Percentiles rank a stretch among this genome's conserved stretches.
phyloP scores from a whole-genome alignment of 1,140 invertebrate species.

The Triops longicaudatus region DNA sequence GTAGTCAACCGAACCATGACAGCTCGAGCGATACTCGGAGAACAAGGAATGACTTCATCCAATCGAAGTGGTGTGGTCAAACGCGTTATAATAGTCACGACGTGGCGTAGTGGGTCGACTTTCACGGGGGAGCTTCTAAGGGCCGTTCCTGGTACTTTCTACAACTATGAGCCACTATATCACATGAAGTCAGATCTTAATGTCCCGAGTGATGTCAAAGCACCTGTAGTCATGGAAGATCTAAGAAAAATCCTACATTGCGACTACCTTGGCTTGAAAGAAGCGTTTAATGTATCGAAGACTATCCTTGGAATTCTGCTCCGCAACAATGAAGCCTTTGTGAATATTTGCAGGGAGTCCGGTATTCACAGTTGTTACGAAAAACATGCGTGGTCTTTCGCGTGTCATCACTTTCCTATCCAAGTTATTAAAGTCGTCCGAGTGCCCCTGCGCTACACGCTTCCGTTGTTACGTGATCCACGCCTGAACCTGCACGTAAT shows the following conservation, averaged over 20 bases:
- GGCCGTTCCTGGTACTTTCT: conserved; percentile 31
- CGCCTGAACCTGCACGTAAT: conserved; percentile 30
- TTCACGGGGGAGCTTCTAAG: conserved; percentile 31
- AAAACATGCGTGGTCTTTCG: not conserved
- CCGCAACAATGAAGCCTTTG: not conserved
- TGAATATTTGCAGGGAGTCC: not conserved
- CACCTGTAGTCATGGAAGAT: not conserved
- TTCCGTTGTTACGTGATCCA: conserved; percentile 29
- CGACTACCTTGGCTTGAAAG: not conserved
- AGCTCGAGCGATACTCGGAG: not conserved
- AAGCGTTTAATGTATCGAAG: not conserved
- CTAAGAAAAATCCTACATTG: not conserved
- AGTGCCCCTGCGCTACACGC: conserved; percentile 16
- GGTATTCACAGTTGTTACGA: not conserved
- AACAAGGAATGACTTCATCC: not conserved
- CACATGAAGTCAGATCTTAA: not conserved
- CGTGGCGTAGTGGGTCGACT: conserved; percentile 32
- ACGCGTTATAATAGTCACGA: conserved; percentile 30
- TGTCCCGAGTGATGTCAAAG: not conserved
- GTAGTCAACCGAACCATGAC: not conserved
- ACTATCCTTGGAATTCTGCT: not conserved
- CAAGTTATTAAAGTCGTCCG: not conserved
- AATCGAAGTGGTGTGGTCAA: not conserved
- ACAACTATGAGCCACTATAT: conserved; percentile 24
- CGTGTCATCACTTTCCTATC: not conserved